A percentile compares a stretch with the other conserved stretches of the same genome.
phyloP scores from a whole-genome alignment of 2,888 invertebrate genomes.

The Morpho helenor region DNA sequence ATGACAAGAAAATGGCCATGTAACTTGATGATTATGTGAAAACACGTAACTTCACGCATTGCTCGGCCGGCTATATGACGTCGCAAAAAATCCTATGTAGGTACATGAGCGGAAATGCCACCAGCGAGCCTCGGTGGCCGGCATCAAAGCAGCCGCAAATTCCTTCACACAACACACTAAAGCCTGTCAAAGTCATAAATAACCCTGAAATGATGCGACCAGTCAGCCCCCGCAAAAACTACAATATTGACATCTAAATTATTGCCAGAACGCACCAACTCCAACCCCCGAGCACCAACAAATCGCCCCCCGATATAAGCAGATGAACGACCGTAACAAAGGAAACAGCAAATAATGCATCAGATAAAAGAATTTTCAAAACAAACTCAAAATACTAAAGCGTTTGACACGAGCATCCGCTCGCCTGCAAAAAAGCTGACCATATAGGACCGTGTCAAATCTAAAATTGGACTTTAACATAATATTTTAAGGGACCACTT shows the following conservation, averaged over 20 bases:
- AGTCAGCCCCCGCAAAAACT: slow-evolving; percentile 55
- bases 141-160: slow-evolving; percentile 67
- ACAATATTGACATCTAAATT: slow-evolving; percentile 77
- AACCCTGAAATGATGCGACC: slow-evolving; percentile 70
- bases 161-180: slow-evolving; percentile 62
- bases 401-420: slow-evolving; percentile 80
- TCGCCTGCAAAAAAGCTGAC: slow-evolving; percentile 63
- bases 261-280: slow-evolving; percentile 63
- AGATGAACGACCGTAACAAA: slow-evolving; percentile 71
- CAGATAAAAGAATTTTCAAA: slow-evolving; percentile 80
- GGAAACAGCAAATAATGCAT: slow-evolving; percentile 72
- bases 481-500: slow-evolving; percentile 65
- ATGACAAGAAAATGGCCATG: slow-evolving; percentile 17
- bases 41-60: slow-evolving; percentile 21
- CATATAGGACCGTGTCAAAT: slow-evolving; percentile 51
- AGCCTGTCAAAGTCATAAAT: slow-evolving; percentile 73
- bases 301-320: slow-evolving; percentile 60
- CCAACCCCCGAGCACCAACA: slow-evolving; percentile 59
- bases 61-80: slow-evolving; percentile 24
- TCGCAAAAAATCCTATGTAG: slow-evolving; percentile 39
- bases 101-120: slow-evolving; percentile 70
- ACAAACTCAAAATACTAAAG: slow-evolving; percentile 79
- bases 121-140: slow-evolving; percentile 53
- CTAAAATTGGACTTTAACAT: slow-evolving; percentile 58
- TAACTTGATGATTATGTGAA: slow-evolving; percentile 21